A percentile compares a stretch with the other conserved stretches of the same genome.
Conservation (phyloP, 1,140 invertebrate species). For the Bombus haemorrhoidalis region DNA sequence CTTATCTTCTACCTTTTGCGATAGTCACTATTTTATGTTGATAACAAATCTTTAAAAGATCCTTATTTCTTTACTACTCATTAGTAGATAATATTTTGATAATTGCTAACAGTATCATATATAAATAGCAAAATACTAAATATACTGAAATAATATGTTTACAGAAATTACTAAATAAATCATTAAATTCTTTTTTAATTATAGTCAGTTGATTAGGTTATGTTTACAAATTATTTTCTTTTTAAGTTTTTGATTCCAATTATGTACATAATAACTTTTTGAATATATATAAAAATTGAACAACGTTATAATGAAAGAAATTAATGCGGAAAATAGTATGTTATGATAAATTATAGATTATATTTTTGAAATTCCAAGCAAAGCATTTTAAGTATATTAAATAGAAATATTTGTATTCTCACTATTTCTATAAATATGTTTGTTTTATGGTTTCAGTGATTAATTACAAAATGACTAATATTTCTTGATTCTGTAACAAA, state of each 20-base stretch:
- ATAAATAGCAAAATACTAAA: background rate
- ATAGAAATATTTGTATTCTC: background rate
- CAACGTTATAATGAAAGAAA: background rate
- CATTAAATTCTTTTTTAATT: background rate
- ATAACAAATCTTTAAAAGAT: background rate
- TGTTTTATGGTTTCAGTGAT: constrained; percentile 39
- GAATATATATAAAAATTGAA: background rate
- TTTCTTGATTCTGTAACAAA: constrained; percentile 41
- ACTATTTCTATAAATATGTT: background rate
- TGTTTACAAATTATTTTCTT: constrained; percentile 46
- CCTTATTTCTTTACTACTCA: background rate
- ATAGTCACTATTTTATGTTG: background rate
- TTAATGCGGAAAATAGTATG: background rate
- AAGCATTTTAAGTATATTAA: background rate
- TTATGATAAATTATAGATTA: background rate
- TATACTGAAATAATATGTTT: background rate
- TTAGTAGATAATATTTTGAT: constrained; percentile 18
- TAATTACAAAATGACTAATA: constrained; percentile 44
- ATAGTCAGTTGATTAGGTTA: constrained; percentile 52
- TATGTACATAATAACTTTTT: background rate
- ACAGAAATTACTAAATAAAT: background rate
- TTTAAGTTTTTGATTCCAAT: background rate
- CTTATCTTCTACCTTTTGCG: background rate
- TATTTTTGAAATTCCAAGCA: background rate
- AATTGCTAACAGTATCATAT: background rate